A percentile compares a stretch with the other conserved stretches of the same genome.
Conservation (phyloP, 92 coral and sea anemone genomes). For the Diadumene lineata region DNA sequence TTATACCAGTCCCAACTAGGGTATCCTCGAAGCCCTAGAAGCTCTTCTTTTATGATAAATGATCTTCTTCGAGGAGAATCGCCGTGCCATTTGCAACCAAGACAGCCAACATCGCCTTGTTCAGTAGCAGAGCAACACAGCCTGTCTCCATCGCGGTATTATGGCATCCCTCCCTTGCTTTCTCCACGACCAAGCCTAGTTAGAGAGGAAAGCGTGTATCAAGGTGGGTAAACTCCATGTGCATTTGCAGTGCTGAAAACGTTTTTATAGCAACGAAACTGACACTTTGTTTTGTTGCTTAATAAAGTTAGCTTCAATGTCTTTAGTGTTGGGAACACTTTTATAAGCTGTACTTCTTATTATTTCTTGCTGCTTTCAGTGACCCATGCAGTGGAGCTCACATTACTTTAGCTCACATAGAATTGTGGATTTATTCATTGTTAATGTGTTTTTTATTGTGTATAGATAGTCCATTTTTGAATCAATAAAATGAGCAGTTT, state of each 20-base stretch:
- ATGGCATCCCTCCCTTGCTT: constrained; percentile 33
- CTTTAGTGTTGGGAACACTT: too few species aligned
- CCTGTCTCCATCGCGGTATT: constrained; percentile 18
- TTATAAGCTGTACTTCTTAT: too few species aligned
- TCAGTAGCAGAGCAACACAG: constrained; percentile 28
- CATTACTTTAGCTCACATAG: too few species aligned
- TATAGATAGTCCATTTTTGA: too few species aligned
- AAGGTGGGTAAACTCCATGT: constrained; percentile 32
- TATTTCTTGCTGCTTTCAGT: too few species aligned
- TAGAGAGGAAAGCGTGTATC: constrained; percentile 23
- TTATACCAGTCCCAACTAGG: constrained; percentile 41
- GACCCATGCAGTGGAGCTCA: too few species aligned
- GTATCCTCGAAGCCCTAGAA: constrained; percentile 45
- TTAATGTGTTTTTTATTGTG: too few species aligned
- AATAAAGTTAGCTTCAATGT: too few species aligned
- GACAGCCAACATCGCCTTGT: constrained; percentile 44
- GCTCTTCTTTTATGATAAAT: constrained; percentile 50
- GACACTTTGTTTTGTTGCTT: too few species aligned
- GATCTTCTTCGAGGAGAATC: constrained; percentile 55
- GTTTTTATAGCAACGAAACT: neutral
- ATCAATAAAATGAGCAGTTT: too few species aligned
- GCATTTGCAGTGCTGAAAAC: too few species aligned
- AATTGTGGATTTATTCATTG: too few species aligned
- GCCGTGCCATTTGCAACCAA: constrained; percentile 48
- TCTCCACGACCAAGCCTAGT: constrained; percentile 19